Evolutionary conservation across 2,797 vertebrate genomes (phyloP).

Genomic region (Triplophysa bombifrons): DNA sequence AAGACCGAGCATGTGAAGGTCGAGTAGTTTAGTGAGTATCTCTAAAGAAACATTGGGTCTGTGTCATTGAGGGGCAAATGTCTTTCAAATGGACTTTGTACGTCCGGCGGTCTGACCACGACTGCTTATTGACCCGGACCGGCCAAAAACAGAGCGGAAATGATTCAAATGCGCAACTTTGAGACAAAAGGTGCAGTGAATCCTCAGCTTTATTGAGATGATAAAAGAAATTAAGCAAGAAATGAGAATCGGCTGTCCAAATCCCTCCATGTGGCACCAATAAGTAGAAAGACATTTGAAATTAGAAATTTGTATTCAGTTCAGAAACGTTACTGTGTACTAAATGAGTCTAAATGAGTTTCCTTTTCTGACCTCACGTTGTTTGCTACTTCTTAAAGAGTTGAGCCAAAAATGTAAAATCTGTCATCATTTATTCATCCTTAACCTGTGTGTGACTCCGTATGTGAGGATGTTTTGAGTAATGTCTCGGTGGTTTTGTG

Average conservation of each 20-base stretch:
- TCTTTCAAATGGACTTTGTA: slow-evolving; percentile 49
- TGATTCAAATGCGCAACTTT: slow-evolving; percentile 25
- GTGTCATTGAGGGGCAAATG: slow-evolving; percentile 57
- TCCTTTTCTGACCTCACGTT: slow-evolving; percentile 20
- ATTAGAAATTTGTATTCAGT: slow-evolving; percentile 26
- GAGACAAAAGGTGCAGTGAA: slow-evolving; percentile 33
- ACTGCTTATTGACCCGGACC: slow-evolving; percentile 27
- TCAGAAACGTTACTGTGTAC: slow-evolving; percentile 18
- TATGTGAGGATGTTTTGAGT: no score
- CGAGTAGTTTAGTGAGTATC: slow-evolving; percentile 42
- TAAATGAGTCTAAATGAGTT: slow-evolving; percentile 44
- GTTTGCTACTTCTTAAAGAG: background rate
- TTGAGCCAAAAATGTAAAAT: no score
- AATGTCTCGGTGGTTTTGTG: no score
- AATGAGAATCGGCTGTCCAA: slow-evolving; percentile 17
- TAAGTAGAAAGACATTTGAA: background rate
- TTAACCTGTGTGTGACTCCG: no score
- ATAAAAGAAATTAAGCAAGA: slow-evolving; percentile 40
- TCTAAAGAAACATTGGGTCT: slow-evolving; percentile 53
- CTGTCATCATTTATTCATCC: no score
- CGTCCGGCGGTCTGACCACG: slow-evolving; percentile 28
- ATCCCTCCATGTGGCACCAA: slow-evolving; percentile 22
- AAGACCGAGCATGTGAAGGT: slow-evolving; percentile 27
- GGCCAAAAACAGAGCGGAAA: slow-evolving; percentile 27
- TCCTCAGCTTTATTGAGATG: slow-evolving; percentile 36